Conservation (phyloP, 2,888 invertebrate species). For the Chymomyza procnemis region DNA sequence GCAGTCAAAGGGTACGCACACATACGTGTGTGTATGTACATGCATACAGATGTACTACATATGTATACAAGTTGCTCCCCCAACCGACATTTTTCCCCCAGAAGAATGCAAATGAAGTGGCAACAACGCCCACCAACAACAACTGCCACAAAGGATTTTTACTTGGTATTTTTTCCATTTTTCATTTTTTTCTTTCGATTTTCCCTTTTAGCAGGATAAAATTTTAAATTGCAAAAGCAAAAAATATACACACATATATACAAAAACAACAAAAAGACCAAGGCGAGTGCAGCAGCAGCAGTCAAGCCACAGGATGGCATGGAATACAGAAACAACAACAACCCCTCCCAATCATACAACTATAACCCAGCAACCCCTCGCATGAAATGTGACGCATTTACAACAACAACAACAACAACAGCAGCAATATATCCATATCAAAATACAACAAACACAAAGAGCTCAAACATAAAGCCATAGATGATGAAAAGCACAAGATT, state of each 20-base stretch:
- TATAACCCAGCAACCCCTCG: not conserved
- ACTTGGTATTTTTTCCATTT: slow-evolving; percentile 9
- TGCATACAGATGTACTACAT: not conserved
- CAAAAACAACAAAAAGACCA: slow-evolving; percentile 1
- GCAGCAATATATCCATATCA: slow-evolving; percentile 25
- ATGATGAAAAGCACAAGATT: slow-evolving; percentile 16
- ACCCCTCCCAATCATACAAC: not conserved
- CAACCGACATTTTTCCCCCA: slow-evolving; percentile 2
- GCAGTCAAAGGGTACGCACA: slow-evolving; percentile 15
- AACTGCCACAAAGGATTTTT: slow-evolving; percentile 36
- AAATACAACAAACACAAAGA: slow-evolving; percentile 12
- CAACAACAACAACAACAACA: slow-evolving; percentile 8
- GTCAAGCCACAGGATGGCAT: slow-evolving; percentile 6
- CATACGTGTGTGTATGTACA: slow-evolving; percentile 13
- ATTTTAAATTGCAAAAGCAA: slow-evolving; percentile 31
- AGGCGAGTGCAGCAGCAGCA: not conserved
- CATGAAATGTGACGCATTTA: slow-evolving; percentile 26
- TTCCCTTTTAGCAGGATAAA: slow-evolving; percentile 23
- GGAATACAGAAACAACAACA: slow-evolving; percentile 12
- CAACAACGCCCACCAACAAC: slow-evolving; percentile 32
- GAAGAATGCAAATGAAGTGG: slow-evolving; percentile 57
- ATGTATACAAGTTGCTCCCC: not conserved
- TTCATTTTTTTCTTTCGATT: slow-evolving; percentile 3
- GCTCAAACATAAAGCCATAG: slow-evolving; percentile 41
- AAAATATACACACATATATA: no score